Evolutionary conservation across 2,113 vertebrate genomes (phyloP).

Genomic region (Ochotona curzoniae): DNA sequence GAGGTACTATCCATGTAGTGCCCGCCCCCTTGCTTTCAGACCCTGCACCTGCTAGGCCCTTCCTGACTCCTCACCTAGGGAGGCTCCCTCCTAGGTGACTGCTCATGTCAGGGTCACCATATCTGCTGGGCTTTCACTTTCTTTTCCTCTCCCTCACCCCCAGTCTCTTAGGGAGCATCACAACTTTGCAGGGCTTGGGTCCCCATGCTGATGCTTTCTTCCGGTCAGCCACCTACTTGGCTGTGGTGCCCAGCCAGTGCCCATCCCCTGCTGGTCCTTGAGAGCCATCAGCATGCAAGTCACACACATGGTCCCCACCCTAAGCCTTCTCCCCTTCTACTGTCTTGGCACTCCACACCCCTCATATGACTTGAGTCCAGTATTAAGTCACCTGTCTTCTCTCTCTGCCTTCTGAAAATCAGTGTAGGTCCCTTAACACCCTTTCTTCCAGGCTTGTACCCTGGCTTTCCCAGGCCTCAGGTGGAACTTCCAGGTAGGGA

Average conservation of each 20-base stretch:
- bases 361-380: neutral
- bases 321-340: neutral
- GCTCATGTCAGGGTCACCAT: neutral
- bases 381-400: neutral
- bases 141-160: too few species aligned
- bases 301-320: neutral
- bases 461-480: neutral
- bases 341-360: neutral
- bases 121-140: neutral
- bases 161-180: neutral
- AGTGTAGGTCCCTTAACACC: neutral
- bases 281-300: neutral
- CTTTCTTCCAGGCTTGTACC: neutral
- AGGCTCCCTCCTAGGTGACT: neutral
- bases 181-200: neutral
- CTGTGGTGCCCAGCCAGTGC: neutral
- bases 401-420: neutral
- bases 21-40: neutral
- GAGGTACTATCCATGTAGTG: too few species aligned
- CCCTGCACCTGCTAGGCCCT: neutral
- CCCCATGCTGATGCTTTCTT: neutral
- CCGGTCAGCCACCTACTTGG: neutral
- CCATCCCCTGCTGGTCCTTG: neutral
- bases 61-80: fast-evolving
- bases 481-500: too few species aligned